These are phyloP conservation scores for Sardinella longiceps DNA, from an alignment of 2,797 vertebrate species.

Conservation along the genomic window DNA sequence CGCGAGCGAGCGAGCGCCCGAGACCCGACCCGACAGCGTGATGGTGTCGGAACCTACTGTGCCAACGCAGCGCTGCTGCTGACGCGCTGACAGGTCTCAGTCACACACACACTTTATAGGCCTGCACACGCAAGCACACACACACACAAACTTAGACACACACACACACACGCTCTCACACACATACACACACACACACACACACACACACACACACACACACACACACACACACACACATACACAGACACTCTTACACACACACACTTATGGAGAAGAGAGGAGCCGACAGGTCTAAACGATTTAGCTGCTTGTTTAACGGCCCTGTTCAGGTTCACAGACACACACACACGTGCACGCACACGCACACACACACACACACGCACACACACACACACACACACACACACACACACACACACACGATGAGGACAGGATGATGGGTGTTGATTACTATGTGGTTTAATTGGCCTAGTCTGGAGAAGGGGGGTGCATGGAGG, in stretches of 20 bases:
- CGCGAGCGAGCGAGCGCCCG: no score
- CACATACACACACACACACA: not conserved
- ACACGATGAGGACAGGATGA: no score
- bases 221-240: not conserved
- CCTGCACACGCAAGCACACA: not conserved
- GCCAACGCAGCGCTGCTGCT: constrained; percentile 65
- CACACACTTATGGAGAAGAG: not conserved
- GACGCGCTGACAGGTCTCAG: constrained; percentile 69
- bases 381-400: not conserved
- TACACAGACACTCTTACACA: no score
- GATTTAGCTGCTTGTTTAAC: not conserved
- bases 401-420: not conserved
- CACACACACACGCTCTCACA: not conserved
- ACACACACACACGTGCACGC: not conserved
- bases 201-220: not conserved
- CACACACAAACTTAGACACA: not conserved
- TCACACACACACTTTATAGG: constrained; percentile 60
- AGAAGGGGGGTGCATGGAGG: no score
- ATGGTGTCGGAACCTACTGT: constrained; percentile 58
- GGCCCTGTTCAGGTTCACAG: not conserved
- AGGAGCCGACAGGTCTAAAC: not conserved
- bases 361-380: not conserved
- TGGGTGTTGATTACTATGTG: no score
- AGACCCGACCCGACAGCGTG: constrained; percentile 29
- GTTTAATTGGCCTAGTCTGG: no score